Evolutionary conservation across 2,797 vertebrate genomes (phyloP).

Genomic region (Sylvia borin): DNA sequence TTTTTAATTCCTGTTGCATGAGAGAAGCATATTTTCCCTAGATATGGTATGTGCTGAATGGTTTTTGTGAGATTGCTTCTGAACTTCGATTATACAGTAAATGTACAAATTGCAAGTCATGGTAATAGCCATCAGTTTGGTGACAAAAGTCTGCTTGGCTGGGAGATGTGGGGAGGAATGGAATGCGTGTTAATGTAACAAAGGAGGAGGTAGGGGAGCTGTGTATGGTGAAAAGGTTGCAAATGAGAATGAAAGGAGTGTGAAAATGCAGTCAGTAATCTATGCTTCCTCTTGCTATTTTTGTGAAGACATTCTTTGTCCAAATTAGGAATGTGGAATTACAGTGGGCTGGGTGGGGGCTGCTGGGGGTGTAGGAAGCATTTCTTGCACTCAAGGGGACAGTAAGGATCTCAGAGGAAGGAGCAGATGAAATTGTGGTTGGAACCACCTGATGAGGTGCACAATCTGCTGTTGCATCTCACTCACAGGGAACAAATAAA

Average conservation of each 20-base stretch:
- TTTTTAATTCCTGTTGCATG: background rate
- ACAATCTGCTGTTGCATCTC: background rate
- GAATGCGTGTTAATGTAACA: conserved; percentile 42
- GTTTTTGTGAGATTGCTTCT: conserved; percentile 39
- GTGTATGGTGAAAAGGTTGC: background rate
- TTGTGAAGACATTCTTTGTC: background rate
- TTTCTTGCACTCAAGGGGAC: background rate
- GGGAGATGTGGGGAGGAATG: background rate
- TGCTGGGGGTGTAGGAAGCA: background rate
- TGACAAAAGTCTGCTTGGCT: conserved; percentile 22
- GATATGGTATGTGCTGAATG: background rate
- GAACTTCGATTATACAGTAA: conserved; percentile 56
- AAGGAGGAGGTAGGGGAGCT: conserved; percentile 37
- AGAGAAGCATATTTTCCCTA: background rate
- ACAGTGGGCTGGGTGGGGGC: background rate
- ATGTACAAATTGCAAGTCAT: conserved; percentile 55
- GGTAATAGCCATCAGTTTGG: conserved; percentile 29
- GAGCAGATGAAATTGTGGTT: background rate
- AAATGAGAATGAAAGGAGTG: background rate
- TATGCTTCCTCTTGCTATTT: conserved; percentile 13
- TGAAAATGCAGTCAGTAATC: conserved; percentile 36
- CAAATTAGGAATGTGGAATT: background rate
- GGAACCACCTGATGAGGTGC: background rate
- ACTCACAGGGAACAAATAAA: background rate
- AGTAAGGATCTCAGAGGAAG: background rate